Evolutionary conservation across 2,797 vertebrate species (phyloP).

Genomic region (Lates japonicus): DNA sequence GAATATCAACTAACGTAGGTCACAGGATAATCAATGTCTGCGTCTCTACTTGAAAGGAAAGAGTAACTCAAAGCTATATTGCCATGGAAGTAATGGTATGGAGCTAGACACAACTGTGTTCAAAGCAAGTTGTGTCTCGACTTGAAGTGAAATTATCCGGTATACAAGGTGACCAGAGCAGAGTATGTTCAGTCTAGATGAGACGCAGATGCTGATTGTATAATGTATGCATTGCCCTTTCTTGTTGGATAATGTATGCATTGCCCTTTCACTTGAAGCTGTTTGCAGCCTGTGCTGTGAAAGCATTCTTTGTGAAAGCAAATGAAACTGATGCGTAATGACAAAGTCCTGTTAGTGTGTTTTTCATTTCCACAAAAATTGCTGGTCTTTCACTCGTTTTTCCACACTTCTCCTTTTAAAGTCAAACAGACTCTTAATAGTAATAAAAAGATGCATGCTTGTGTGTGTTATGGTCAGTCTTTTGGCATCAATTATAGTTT

Average conservation of each 20-base stretch:
- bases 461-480: conserved; percentile 8
- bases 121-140: conserved; percentile 29
- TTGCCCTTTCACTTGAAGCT: conserved; percentile 78
- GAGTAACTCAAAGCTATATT: conserved; percentile 16
- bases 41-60: conserved; percentile 24
- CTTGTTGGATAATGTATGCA: conserved; percentile 81
- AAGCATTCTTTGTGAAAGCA: conserved; percentile 74
- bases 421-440: conserved; percentile 49
- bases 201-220: conserved; percentile 73
- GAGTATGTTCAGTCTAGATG: conserved; percentile 45
- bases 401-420: conserved; percentile 36
- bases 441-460: conserved; percentile 57
- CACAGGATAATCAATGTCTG: neutral
- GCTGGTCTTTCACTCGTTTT: conserved; percentile 24
- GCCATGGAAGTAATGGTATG: neutral
- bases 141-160: conserved; percentile 42
- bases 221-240: conserved; percentile 84
- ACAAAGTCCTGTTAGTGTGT: conserved; percentile 68
- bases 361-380: conserved; percentile 49
- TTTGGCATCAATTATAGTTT: conserved; percentile 43
- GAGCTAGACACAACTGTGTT: conserved; percentile 15
- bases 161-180: conserved; percentile 50
- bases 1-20: conserved; percentile 5
- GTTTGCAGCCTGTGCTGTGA: conserved; percentile 69
- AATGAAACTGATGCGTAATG: conserved; percentile 74